Evolutionary conservation across 37 sponge, comb jelly and placozoan genomes (phyloP).

Genomic region (Halichondria panicea): DNA sequence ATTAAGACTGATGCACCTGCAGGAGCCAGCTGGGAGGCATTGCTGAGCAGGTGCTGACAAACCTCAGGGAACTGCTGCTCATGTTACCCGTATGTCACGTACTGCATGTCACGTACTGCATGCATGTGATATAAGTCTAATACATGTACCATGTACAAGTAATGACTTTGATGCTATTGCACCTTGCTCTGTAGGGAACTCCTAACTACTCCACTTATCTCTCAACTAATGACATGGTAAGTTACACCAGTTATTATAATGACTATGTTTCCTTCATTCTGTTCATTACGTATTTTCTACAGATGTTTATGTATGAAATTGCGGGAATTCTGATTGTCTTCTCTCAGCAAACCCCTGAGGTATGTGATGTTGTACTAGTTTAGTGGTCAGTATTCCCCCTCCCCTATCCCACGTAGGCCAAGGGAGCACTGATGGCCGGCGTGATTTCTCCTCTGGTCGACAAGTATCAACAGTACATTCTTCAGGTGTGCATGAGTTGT

Average conservation of each 20-base stretch:
- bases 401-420: too few relatives aligned
- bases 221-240: too few relatives aligned
- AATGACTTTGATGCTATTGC: not conserved
- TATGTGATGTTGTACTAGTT: conserved; percentile 1
- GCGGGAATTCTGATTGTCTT: conserved; percentile 76
- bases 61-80: conserved; percentile 33
- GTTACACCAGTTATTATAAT: too few relatives aligned
- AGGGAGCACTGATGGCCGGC: conserved; percentile 23
- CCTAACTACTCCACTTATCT: too few relatives aligned
- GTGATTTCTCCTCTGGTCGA: conserved; percentile 45
- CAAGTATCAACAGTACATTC: conserved; percentile 23
- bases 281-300: conserved; percentile 1
- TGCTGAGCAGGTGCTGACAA: conserved; percentile 47
- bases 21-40: conserved; percentile 41
- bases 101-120: not conserved
- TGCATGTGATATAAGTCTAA: not conserved
- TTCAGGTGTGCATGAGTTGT: conserved; percentile 35
- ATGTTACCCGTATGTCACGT: conserved; percentile 37
- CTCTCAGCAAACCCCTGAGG: conserved; percentile 62
- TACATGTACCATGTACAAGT: not conserved
- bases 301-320: conserved; percentile 83
- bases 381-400: too few relatives aligned
- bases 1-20: not conserved
- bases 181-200: too few relatives aligned
- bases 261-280: too few relatives aligned